These are phyloP conservation scores for Mechanitis messenoides DNA, from an alignment of 2,888 invertebrate genomes.

Conservation along the genomic window DNA sequence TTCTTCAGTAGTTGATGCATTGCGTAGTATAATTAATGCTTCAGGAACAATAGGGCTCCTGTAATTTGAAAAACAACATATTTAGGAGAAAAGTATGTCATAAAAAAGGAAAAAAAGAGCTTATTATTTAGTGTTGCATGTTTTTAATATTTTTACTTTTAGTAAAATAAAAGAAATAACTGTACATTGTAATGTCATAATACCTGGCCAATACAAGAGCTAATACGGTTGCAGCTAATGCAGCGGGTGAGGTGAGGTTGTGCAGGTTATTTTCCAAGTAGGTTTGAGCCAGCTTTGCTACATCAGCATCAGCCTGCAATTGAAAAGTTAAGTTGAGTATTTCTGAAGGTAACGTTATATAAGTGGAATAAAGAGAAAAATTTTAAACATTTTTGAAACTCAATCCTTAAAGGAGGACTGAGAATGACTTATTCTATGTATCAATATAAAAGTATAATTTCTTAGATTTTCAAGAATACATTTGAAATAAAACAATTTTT, in stretches of 20 bases:
- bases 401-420: too few relatives aligned
- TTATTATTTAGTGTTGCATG: too few relatives aligned
- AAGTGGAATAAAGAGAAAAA: too few relatives aligned
- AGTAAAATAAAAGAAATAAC: too few relatives aligned
- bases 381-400: too few relatives aligned
- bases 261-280: constrained; percentile 77
- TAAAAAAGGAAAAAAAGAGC: too few relatives aligned
- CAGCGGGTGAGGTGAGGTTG: constrained; percentile 75
- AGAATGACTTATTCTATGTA: too few relatives aligned
- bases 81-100: too few relatives aligned
- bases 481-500: too few relatives aligned
- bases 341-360: neutral
- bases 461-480: too few relatives aligned
- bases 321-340: neutral
- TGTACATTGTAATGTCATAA: neutral
- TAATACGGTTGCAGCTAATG: constrained; percentile 77
- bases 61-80: constrained; percentile 25
- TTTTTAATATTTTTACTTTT: too few relatives aligned
- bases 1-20: constrained; percentile 80
- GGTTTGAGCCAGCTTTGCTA: constrained; percentile 71
- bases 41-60: constrained; percentile 75
- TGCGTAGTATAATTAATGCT: constrained; percentile 75
- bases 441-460: too few relatives aligned
- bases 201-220: constrained; percentile 76
- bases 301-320: constrained; percentile 58